Base-by-base conservation (phyloP, 2,888 invertebrate species). In the Abrostola triplasia region DNA sequence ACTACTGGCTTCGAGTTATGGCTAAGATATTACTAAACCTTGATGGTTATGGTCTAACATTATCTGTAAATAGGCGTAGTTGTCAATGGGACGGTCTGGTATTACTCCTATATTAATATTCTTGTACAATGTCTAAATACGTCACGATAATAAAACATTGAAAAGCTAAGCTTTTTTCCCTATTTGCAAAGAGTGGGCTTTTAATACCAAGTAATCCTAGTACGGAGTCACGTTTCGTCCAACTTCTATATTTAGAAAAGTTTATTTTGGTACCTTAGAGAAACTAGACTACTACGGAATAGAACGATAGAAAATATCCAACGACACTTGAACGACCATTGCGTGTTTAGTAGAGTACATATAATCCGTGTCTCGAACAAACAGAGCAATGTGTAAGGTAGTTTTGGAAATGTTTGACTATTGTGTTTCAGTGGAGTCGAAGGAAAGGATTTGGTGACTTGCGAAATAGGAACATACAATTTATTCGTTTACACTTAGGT, bases 391-490 rank as follows among this genome's bases (percentile, higher is more conserved):
- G 65, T 5, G 9, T 5, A 0, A 6, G 53, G 5, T 36, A 13
- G 5, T 5, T 4, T 11, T 0, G 6, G 24, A 13, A 42, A 42
- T 12, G 7, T 49, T 0, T 24, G 5, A 7, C n/a, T 7, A 6
- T 47, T 59, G 11, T 9, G 24, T 44, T 47, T 44, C 48, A 49
- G 42, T 44, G 35, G 52, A 50, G 49, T 60, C 37, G 42, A 57
- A 47, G 55, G 52, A 76, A 72, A 59, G 64, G 61, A 76, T 78
- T 68, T 59, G 59, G 79, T 72, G 76, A 76, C 79, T 76, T 72
- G 76, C 76, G 76, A 76, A 78, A 79, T 72, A 76, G 72, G 67
- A 76, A 78, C 71, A 71, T 65, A 78, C 68, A 78, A 76, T 76
- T 72, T 76, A 76, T 78, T 78, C 72, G 79, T 76, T 78, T 76